Conservation (phyloP, 1,140 invertebrate species). For the Drosophila paulistorum region DNA sequence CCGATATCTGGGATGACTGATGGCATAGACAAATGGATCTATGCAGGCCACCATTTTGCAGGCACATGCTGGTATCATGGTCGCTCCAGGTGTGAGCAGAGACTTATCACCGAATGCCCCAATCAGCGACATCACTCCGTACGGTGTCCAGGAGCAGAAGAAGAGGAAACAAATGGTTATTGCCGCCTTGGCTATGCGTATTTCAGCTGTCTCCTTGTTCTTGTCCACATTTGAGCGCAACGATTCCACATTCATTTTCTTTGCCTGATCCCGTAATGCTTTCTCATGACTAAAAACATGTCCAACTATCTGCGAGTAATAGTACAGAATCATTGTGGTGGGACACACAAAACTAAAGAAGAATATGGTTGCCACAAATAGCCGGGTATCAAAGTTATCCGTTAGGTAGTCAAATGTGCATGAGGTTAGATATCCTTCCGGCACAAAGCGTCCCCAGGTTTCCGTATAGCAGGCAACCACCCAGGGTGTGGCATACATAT, state of each 20-base stretch:
- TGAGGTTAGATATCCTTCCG: slow-evolving; percentile 93
- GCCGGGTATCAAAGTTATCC: slow-evolving; percentile 88
- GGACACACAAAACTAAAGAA: slow-evolving; percentile 91
- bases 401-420: slow-evolving; percentile 93
- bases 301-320: slow-evolving; percentile 93
- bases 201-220: slow-evolving; percentile 89
- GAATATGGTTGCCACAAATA: slow-evolving; percentile 90
- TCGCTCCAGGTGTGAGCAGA: slow-evolving; percentile 91
- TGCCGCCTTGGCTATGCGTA: slow-evolving; percentile 93
- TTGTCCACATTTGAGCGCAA: slow-evolving; percentile 89
- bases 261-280: slow-evolving; percentile 91
- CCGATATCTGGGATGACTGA: slow-evolving; percentile 94
- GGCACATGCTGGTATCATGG: slow-evolving; percentile 93
- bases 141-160: slow-evolving; percentile 93
- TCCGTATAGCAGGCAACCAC: slow-evolving; percentile 90
- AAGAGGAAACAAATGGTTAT: slow-evolving; percentile 93
- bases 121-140: slow-evolving; percentile 89
- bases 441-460: slow-evolving; percentile 92
- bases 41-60: slow-evolving; percentile 94
- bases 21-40: slow-evolving; percentile 94
- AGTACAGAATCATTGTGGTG: slow-evolving; percentile 90
- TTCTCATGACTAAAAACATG: slow-evolving; percentile 94
- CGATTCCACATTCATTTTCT: slow-evolving; percentile 96
- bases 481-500: slow-evolving; percentile 91
- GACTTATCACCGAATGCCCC: slow-evolving; percentile 92